Evolutionary conservation across 2,888 invertebrate genomes (phyloP).

Genomic region (Coenonympha glycerion): DNA sequence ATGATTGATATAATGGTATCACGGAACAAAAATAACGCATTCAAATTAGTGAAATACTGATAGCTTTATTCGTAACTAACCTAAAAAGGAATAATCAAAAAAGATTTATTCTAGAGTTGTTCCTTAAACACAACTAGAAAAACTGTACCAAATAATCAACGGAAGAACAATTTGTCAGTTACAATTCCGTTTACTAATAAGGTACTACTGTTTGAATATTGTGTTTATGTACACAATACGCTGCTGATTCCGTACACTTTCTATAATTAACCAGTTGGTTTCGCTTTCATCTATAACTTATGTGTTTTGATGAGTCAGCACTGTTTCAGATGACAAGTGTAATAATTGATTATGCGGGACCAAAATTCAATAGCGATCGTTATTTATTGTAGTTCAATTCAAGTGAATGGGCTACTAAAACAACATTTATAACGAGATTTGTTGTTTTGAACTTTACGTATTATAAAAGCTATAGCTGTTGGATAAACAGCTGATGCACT

Average conservation of each 20-base stretch:
- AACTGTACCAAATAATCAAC: not conserved
- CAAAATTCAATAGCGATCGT: not conserved
- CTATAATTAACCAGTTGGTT: slow-evolving; percentile 59
- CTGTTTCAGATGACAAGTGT: slow-evolving; percentile 2
- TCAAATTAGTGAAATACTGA: not conserved
- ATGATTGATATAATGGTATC: slow-evolving; percentile 15
- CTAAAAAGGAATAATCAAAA: not conserved
- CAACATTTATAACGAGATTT: too few species aligned
- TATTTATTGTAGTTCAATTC: not conserved
- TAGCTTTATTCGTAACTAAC: not conserved
- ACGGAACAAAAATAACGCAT: not conserved
- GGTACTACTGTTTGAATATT: slow-evolving; percentile 19
- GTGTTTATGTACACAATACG: slow-evolving; percentile 19
- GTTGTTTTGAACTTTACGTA: not conserved
- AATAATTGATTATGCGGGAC: slow-evolving; percentile 1
- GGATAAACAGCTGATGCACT: not conserved
- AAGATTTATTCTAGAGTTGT: too few species aligned
- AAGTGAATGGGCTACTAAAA: not conserved
- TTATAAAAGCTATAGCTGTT: not conserved
- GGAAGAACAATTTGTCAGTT: not conserved
- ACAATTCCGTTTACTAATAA: slow-evolving; percentile 10
- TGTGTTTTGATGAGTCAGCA: slow-evolving; percentile 40
- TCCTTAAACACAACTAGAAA: too few species aligned
- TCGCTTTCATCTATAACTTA: slow-evolving; percentile 61
- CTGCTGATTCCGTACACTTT: slow-evolving; percentile 64